Evolutionary conservation across 1,140 invertebrate species (phyloP), one percentile per base, ranked within the genome.

Genomic region (Hesperophylax magnus): DNA sequence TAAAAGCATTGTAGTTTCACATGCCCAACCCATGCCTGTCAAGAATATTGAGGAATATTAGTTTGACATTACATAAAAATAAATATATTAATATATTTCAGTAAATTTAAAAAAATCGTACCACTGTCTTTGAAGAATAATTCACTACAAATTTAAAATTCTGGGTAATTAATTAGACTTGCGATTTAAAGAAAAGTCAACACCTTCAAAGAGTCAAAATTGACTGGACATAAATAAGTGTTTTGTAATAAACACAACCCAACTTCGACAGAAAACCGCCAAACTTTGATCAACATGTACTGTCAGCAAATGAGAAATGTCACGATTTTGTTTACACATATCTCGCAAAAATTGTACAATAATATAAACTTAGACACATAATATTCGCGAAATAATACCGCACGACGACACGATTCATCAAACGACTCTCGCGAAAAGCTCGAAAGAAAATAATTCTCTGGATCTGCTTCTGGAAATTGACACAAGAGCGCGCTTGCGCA

Each of bases 171-270:
- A 47, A 14, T 76, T 56, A 58, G 24, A 60, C 52, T 74, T 27
- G 27, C 34, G 56, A 31, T 22, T 72, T 72, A 34, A 22, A 60
- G 27, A 76, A 58, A 76, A 76, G 56, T 76, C 72, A 72, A 72
- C 69, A 72, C 69, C 65, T 54, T 54, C 31, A 27, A 17, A 75
- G 3, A 76, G 27, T 60, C 27, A 58, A 76, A 58, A 76, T 31
- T 76, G 31, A 76, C 53, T 34, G 27, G 11, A 34, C 56, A 76
- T 56, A 60, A 31, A 56, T 31, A 39, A 60, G 72, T 34, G 72
- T 76, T 76, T 76, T 76, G 56, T 76, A 76, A 76, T 60, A 76
- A 76, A 76, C 72, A 76, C 56, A 22, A 34, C 56, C 34, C 72
- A 58, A 34, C 27, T 20, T 58, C 20, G 20, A 76, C 60, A 34